Percentiles rank a stretch among this genome's conserved stretches.
Conservation (phyloP, 1,140 invertebrate species). For the Zaprionus ornatus region DNA sequence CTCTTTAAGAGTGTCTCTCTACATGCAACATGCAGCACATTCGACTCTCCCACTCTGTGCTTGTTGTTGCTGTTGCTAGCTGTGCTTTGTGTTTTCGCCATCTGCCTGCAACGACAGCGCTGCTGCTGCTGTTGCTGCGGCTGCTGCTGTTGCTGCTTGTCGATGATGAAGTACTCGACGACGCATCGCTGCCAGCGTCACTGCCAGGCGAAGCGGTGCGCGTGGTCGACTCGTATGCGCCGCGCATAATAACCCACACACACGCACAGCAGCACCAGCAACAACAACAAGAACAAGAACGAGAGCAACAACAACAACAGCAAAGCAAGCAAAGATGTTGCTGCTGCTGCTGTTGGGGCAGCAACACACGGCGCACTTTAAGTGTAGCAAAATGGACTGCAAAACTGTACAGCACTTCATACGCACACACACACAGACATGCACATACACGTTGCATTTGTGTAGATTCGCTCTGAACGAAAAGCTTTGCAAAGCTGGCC, state of each 20-base stretch:
- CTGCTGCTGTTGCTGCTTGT: slow-evolving; percentile 50
- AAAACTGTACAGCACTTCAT: slow-evolving; percentile 70
- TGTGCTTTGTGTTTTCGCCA: slow-evolving; percentile 72
- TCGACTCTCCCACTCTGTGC: slow-evolving; percentile 1
- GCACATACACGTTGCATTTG: neutral
- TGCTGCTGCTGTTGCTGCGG: no score
- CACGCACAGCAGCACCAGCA: slow-evolving; percentile 13
- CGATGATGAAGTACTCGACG: slow-evolving; percentile 74
- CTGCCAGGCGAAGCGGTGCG: neutral
- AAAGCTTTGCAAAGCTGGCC: slow-evolving; percentile 27
- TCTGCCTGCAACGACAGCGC: slow-evolving; percentile 39
- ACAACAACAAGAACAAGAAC: slow-evolving; percentile 3
- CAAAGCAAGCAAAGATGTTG: slow-evolving; percentile 16
- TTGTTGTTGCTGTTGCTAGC: slow-evolving; percentile 45
- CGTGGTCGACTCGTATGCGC: slow-evolving; percentile 42
- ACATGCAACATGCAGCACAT: slow-evolving; percentile 11
- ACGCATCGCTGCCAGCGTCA: slow-evolving; percentile 20
- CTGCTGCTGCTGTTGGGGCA: slow-evolving; percentile 28
- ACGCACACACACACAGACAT: slow-evolving; percentile 33
- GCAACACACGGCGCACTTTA: slow-evolving; percentile 75
- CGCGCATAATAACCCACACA: slow-evolving; percentile 41
- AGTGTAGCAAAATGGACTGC: slow-evolving; percentile 77
- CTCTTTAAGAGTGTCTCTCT: slow-evolving; percentile 3
- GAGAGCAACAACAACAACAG: slow-evolving; percentile 31
- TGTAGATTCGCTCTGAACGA: neutral